Conservation (phyloP, 2,888 invertebrate species). For the Entomobrya multifasciata region DNA sequence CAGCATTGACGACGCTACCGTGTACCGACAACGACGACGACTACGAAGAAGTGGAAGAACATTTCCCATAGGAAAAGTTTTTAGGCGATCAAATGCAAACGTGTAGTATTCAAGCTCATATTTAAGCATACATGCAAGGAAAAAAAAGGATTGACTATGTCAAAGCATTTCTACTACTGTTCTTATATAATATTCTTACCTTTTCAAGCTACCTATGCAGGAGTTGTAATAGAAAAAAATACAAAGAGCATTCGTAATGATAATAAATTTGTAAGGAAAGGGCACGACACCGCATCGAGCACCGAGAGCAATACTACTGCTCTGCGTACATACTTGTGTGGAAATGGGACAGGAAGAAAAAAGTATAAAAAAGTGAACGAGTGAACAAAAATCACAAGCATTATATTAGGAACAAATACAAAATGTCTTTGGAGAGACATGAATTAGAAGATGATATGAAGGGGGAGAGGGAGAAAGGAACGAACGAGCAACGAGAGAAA, state of each 20-base stretch:
- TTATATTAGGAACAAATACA: conserved; percentile 43
- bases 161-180: not conserved
- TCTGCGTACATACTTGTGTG: too few relatives aligned
- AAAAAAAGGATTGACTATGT: conserved; percentile 43
- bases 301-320: not conserved
- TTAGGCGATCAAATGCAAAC: conserved; percentile 39
- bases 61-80: conserved; percentile 48
- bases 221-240: not conserved
- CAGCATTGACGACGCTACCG: not conserved
- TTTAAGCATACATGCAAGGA: conserved; percentile 18
- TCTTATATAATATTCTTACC: not conserved
- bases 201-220: not conserved
- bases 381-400: conserved; percentile 52
- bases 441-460: conserved; percentile 57
- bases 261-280: conserved; percentile 59
- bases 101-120: conserved; percentile 38
- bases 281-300: conserved; percentile 27
- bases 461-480: not conserved
- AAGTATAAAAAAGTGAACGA: conserved; percentile 24
- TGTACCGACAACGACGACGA: not conserved
- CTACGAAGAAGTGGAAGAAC: not conserved
- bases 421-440: conserved; percentile 53
- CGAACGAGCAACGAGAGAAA: too few relatives aligned
- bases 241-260: conserved; percentile 52
- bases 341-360: conserved; percentile 22